Conservation (phyloP, 2,797 vertebrate species). For the Sphaeramia orbicularis region DNA sequence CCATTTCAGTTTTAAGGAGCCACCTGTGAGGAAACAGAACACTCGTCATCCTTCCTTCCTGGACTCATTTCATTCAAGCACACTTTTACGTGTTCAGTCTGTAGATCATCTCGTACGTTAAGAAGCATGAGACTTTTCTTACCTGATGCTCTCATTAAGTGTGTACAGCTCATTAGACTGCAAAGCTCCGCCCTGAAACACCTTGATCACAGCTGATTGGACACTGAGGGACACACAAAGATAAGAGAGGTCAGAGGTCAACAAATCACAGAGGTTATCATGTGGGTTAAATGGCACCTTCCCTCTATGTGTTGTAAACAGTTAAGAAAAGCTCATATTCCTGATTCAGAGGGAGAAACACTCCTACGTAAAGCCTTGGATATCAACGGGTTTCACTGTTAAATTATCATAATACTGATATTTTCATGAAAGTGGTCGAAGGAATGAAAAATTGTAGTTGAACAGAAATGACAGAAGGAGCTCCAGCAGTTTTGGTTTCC, state of each 20-base stretch:
- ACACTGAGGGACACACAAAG: constrained; percentile 82
- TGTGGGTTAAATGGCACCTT: too few species aligned
- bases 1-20: constrained; percentile 95
- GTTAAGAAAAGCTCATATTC: too few species aligned
- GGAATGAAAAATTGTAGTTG: too few species aligned
- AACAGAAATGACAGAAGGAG: too few species aligned
- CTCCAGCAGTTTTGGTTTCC: too few species aligned
- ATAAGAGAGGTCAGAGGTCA: constrained; percentile 12
- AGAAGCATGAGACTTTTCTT: not conserved
- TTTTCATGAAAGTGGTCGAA: too few species aligned
- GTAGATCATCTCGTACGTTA: not conserved
- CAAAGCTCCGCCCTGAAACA: constrained; percentile 93
- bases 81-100: not conserved
- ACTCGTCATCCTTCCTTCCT: not conserved
- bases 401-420: too few species aligned
- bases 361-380: too few species aligned
- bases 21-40: constrained; percentile 77
- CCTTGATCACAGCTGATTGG: constrained; percentile 95
- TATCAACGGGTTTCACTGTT: too few species aligned
- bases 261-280: too few species aligned
- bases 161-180: constrained; percentile 92
- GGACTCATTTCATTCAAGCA: not conserved
- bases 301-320: too few species aligned
- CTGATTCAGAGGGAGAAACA: too few species aligned
- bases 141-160: constrained; percentile 97